Percentiles rank a stretch among this genome's conserved stretches.
These are phyloP conservation scores for Holothuria scabra DNA, from an alignment of 53 echinoderm and acorn worm genomes.

Conservation along the genomic window DNA sequence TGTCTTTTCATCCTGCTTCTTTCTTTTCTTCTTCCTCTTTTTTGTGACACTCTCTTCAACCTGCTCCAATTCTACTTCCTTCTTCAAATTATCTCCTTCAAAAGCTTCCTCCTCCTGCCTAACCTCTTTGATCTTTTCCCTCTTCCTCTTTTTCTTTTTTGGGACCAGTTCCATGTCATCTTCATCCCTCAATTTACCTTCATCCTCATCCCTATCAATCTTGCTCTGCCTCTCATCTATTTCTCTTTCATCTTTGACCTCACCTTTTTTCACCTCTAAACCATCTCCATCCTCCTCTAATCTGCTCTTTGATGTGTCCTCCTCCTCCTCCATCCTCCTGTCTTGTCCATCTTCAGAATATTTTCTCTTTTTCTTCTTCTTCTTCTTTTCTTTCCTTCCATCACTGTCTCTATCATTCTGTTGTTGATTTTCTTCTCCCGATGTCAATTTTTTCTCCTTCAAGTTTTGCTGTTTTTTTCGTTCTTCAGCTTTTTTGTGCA, in stretches of 20 bases:
- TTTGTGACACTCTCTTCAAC: not conserved
- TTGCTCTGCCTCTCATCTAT: not conserved
- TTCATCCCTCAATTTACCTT: not conserved
- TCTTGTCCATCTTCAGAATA: no score
- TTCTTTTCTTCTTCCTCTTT: slow-evolving; percentile 24
- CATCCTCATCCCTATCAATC: not conserved
- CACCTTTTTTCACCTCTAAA: not conserved
- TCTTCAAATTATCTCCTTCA: not conserved
- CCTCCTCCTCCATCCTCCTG: not conserved
- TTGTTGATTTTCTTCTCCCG: not conserved
- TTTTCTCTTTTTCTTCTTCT: slow-evolving; percentile 19
- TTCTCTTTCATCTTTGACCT: not conserved
- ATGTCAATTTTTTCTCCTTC: slow-evolving; percentile 32
- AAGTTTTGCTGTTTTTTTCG: slow-evolving; percentile 44
- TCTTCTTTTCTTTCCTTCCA: slow-evolving; percentile 28
- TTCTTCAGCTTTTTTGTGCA: slow-evolving; percentile 75
- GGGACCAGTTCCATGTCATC: not conserved
- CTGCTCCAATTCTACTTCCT: not conserved
- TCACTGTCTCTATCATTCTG: not conserved
- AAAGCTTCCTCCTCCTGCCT: not conserved
- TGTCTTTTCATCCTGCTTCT: no score
- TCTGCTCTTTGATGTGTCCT: not conserved
- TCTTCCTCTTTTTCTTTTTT: slow-evolving; percentile 24
- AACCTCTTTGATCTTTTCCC: not conserved
- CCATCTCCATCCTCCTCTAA: not conserved